phyloP scores from a whole-genome alignment of 2,888 invertebrate genomes.

The Neoscelio sp. region DNA sequence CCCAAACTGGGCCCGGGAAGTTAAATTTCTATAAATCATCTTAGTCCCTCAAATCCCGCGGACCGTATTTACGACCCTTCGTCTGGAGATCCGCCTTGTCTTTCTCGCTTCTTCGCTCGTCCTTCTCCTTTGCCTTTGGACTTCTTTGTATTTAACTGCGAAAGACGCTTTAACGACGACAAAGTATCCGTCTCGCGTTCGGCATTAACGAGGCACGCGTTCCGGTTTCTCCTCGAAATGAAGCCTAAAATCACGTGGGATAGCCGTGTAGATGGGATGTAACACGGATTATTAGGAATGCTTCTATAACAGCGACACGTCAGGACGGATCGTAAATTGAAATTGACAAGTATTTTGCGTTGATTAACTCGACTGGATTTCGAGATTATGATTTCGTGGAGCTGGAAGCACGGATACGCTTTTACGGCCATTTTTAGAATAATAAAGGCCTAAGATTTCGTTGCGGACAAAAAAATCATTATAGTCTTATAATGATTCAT shows the following conservation, averaged over 20 bases:
- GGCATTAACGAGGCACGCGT: conserved; percentile 68
- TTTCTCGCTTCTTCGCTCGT: conserved; percentile 72
- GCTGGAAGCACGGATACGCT: conserved; percentile 4
- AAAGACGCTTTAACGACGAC: conserved; percentile 79
- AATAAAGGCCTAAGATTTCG: conserved; percentile 29
- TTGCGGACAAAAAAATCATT: conserved; percentile 39
- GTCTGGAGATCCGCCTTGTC: conserved; percentile 70
- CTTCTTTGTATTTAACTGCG: conserved; percentile 76
- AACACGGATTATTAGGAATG: conserved; percentile 57
- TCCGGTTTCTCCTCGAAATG: conserved; percentile 61
- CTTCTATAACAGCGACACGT: conserved; percentile 58
- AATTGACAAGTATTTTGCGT: conserved; percentile 65
- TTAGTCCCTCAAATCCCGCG: conserved; percentile 78
- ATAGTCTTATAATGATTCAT: conserved; percentile 52
- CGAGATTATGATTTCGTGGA: conserved; percentile 49
- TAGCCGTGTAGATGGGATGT: conserved; percentile 58
- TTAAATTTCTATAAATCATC: conserved; percentile 83
- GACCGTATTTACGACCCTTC: conserved; percentile 79
- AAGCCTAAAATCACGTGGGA: conserved; percentile 36
- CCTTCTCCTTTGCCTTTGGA: conserved; percentile 61
- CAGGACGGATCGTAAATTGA: conserved; percentile 54
- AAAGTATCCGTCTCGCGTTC: conserved; percentile 75
- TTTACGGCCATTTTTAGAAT: conserved; percentile 56
- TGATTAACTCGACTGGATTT: conserved; percentile 49
- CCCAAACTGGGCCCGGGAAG: conserved; percentile 73